Evolutionary conservation across 2,888 invertebrate genomes (phyloP).

Genomic region (Hipparchia semele): DNA sequence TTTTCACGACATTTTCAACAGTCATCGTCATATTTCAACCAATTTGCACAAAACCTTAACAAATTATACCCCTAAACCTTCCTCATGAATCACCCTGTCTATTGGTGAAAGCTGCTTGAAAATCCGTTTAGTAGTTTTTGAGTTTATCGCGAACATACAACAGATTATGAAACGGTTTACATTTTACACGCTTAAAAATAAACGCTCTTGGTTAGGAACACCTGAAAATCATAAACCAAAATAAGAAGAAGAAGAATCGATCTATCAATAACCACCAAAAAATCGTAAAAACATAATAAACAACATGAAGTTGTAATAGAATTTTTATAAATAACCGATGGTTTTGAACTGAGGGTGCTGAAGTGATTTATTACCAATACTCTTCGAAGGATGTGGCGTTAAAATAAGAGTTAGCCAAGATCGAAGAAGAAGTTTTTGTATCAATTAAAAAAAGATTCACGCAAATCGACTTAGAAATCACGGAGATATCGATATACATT

Average conservation of each 20-base stretch:
- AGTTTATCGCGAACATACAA: too few species aligned
- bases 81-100: too few species aligned
- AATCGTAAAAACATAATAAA: constrained; percentile 8
- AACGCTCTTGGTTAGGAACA: neutral
- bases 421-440: too few species aligned
- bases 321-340: constrained; percentile 15
- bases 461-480: too few species aligned
- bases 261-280: neutral
- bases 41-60: too few species aligned
- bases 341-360: constrained; percentile 21
- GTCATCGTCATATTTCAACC: too few species aligned
- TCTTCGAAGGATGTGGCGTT: constrained; percentile 20
- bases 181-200: neutral
- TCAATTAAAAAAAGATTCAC: too few species aligned
- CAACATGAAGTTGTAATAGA: constrained; percentile 13
- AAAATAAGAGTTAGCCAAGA: constrained; percentile 3
- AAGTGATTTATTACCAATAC: constrained; percentile 32
- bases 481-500: too few species aligned
- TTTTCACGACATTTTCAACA: too few species aligned
- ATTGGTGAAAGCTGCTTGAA: too few species aligned
- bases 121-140: too few species aligned
- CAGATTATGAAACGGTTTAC: neutral
- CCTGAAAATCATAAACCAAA: constrained; percentile 1
- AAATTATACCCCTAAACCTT: too few species aligned
- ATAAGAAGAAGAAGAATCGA: neutral